Evolutionary conservation across 2,888 invertebrate genomes (phyloP).

Genomic region (Pachycephus smyrnensis): DNA sequence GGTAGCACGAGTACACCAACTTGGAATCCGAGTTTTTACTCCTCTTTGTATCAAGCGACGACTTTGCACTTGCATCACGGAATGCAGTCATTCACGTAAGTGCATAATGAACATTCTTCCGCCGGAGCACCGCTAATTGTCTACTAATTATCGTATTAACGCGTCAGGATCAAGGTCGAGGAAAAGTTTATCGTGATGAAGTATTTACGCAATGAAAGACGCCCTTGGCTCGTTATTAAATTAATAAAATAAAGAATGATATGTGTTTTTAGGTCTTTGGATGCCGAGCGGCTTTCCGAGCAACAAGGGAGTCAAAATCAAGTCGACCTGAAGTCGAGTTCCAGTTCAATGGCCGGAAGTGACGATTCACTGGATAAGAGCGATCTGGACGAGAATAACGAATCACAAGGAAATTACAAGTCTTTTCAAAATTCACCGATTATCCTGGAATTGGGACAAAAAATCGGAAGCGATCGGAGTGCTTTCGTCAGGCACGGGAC

Average conservation of each 20-base stretch:
- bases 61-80: conserved; percentile 60
- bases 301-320: conserved; percentile 51
- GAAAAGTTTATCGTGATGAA: conserved; percentile 5
- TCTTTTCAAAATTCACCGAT: conserved; percentile 55
- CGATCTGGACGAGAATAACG: conserved; percentile 61
- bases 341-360: conserved; percentile 69
- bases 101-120: conserved; percentile 13
- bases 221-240: neutral
- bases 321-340: conserved; percentile 68
- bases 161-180: conserved; percentile 14
- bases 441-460: conserved; percentile 55
- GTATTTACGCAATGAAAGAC: neutral
- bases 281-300: conserved; percentile 56
- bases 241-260: neutral
- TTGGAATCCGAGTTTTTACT: conserved; percentile 64
- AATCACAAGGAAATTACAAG: conserved; percentile 57
- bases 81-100: conserved; percentile 59
- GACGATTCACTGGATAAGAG: conserved; percentile 73
- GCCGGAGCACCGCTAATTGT: neutral
- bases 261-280: conserved; percentile 44
- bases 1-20: conserved; percentile 44
- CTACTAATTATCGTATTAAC: neutral
- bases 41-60: conserved; percentile 62
- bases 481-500: conserved; percentile 57
- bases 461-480: conserved; percentile 57